Conservation (phyloP, 2,113 vertebrate species). For the Cynoglossus semilaevis region DNA sequence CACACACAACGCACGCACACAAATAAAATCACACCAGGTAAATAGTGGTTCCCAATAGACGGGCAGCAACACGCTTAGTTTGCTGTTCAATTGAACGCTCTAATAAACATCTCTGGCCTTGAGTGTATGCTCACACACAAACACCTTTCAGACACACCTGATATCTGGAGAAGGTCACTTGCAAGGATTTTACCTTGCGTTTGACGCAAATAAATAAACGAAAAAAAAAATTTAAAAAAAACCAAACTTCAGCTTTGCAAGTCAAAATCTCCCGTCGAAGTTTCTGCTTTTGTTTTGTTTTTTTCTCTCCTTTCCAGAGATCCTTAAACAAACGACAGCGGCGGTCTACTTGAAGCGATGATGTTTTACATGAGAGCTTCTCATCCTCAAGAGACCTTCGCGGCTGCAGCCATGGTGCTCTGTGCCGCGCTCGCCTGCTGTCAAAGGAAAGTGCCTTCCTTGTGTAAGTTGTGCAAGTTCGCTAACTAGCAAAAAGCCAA, state of each 20-base stretch:
- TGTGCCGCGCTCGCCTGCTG: constrained; percentile 27
- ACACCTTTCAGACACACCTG: constrained; percentile 59
- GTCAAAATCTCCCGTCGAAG: too few relatives aligned
- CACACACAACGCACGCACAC: constrained; percentile 22
- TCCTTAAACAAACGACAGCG: too few relatives aligned
- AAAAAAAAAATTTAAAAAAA: too few relatives aligned
- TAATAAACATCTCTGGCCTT: constrained; percentile 25
- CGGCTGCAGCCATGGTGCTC: background rate
- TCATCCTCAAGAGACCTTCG: constrained; percentile 15
- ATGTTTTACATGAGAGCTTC: constrained; percentile 6
- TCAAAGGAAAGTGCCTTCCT: constrained; percentile 7
- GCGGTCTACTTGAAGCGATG: background rate
- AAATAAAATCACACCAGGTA: constrained; percentile 20
- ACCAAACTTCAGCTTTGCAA: too few relatives aligned
- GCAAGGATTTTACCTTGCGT: background rate
- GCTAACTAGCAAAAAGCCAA: constrained; percentile 7
- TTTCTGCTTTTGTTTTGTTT: too few relatives aligned
- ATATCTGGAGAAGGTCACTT: constrained; percentile 31
- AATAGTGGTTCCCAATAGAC: constrained; percentile 19
- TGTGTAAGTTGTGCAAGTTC: background rate
- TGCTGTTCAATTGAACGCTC: constrained; percentile 29
- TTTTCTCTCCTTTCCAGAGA: too few relatives aligned
- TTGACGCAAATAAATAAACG: too few relatives aligned
- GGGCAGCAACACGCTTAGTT: constrained; percentile 17
- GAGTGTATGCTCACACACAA: constrained; percentile 46